phyloP scores from a whole-genome alignment of 1,140 invertebrate species.

The Ceratina calcarata region DNA sequence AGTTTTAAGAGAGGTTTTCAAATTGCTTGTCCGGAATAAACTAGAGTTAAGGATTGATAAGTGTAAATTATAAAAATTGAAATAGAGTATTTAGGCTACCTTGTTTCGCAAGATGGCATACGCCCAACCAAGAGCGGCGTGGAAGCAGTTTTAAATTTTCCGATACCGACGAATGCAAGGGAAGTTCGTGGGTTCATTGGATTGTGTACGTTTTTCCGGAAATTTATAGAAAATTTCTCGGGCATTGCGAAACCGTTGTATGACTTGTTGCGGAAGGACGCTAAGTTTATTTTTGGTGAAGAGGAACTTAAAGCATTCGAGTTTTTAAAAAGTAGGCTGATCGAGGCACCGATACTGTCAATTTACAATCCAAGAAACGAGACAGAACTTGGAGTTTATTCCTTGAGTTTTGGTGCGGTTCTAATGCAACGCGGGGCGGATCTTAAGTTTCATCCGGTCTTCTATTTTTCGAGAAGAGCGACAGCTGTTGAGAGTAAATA shows the following conservation, averaged over 20 bases:
- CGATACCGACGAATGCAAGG: neutral
- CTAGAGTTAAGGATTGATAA: constrained; percentile 49
- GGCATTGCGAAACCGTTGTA: constrained; percentile 32
- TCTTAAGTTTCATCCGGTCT: constrained; percentile 14
- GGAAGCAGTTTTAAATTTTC: constrained; percentile 18
- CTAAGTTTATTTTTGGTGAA: constrained; percentile 30
- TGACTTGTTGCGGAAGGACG: constrained; percentile 15
- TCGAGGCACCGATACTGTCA: constrained; percentile 4
- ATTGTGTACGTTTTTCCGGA: constrained; percentile 34
- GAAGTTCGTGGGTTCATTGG: constrained; percentile 37
- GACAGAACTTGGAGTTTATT: constrained; percentile 57
- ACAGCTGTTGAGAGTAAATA: neutral
- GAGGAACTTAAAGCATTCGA: constrained; percentile 10
- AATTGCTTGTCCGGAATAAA: constrained; percentile 30
- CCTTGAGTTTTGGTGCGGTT: constrained; percentile 58
- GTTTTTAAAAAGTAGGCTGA: neutral
- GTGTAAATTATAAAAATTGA: constrained; percentile 38
- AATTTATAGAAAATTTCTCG: constrained; percentile 37
- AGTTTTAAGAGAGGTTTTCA: constrained; percentile 35
- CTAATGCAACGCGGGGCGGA: constrained; percentile 46
- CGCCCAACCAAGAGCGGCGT: constrained; percentile 14
- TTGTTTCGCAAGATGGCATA: constrained; percentile 23
- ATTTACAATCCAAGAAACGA: constrained; percentile 46
- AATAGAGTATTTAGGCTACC: constrained; percentile 53
- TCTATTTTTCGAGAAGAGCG: constrained; percentile 7